These are phyloP conservation scores for Pholis gunnellus DNA, from an alignment of 2,113 vertebrate genomes.

Conservation along the genomic window DNA sequence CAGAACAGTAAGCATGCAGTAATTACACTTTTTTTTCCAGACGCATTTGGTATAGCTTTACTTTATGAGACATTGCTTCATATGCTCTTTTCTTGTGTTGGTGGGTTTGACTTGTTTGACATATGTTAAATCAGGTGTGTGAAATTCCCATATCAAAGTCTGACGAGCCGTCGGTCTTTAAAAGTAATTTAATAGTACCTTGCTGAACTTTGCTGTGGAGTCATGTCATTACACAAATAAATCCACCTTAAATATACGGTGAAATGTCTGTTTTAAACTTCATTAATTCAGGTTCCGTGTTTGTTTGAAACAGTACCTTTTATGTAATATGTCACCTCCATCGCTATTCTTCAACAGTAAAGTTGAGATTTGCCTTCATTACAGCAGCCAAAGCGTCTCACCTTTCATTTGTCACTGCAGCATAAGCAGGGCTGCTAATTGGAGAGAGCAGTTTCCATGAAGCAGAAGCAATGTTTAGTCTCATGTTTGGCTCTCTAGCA, in stretches of 20 bases:
- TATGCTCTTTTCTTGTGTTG: conserved; percentile 60
- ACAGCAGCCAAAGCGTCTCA: conserved; percentile 16
- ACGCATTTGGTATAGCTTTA: conserved; percentile 62
- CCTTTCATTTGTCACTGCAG: conserved; percentile 24
- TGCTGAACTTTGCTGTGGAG: conserved; percentile 67
- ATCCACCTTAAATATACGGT: conserved; percentile 64
- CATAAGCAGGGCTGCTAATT: conserved; percentile 49
- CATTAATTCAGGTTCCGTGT: conserved; percentile 6
- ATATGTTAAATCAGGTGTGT: conserved; percentile 55
- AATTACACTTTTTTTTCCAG: conserved; percentile 45
- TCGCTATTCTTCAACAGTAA: conserved; percentile 5
- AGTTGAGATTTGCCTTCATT: background rate
- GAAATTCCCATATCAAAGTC: conserved; percentile 53
- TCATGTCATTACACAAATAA: conserved; percentile 72
- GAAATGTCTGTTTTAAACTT: conserved; percentile 59
- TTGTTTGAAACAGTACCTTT: background rate
- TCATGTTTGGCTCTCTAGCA: conserved; percentile 26
- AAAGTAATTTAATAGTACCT: conserved; percentile 45
- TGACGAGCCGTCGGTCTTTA: conserved; percentile 55
- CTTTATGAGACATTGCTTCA: conserved; percentile 42
- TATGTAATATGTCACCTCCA: background rate
- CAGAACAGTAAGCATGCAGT: conserved; percentile 75
- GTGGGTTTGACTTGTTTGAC: conserved; percentile 61
- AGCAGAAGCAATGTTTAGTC: conserved; percentile 43
- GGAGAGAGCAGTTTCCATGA: conserved; percentile 28